Evolutionary conservation across 2,113 vertebrate genomes (phyloP).

Genomic region (Antidorcas marsupialis): DNA sequence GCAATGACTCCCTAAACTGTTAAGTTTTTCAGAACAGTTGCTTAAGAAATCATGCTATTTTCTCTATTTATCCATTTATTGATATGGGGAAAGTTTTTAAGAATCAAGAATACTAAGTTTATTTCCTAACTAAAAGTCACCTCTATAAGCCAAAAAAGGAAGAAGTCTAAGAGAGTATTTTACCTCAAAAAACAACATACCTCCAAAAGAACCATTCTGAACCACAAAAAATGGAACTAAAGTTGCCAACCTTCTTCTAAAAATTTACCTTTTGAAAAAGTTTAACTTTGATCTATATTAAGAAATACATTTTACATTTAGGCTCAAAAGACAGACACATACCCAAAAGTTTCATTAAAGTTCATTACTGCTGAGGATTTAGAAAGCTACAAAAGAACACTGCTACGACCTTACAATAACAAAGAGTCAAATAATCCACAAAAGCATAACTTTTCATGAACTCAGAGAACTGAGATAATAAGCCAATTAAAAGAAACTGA

Average conservation of each 20-base stretch:
- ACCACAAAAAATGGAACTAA: not conserved
- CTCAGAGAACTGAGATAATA: not conserved
- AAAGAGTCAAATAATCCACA: not conserved
- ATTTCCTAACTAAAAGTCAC: not conserved
- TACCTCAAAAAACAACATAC: not conserved
- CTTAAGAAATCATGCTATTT: not conserved
- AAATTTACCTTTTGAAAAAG: not conserved
- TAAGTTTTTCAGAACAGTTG: not conserved
- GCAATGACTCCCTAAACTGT: not conserved
- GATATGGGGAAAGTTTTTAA: not conserved
- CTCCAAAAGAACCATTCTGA: not conserved
- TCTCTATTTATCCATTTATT: not conserved
- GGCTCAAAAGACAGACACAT: not conserved
- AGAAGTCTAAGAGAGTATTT: not conserved
- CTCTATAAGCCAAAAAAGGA: not conserved
- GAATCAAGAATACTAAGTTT: not conserved
- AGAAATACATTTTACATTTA: not conserved
- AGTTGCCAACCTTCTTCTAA: not conserved
- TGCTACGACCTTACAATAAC: not conserved
- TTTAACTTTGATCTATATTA: not conserved
- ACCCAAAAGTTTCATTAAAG: not conserved
- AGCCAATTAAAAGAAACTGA: constrained; percentile 4
- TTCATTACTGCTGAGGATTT: not conserved
- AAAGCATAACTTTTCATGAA: not conserved
- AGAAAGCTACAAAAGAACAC: not conserved